A percentile compares a stretch with the other conserved stretches of the same genome.
phyloP scores from a whole-genome alignment of 1,140 invertebrate species.

The Monochamus saltuarius region DNA sequence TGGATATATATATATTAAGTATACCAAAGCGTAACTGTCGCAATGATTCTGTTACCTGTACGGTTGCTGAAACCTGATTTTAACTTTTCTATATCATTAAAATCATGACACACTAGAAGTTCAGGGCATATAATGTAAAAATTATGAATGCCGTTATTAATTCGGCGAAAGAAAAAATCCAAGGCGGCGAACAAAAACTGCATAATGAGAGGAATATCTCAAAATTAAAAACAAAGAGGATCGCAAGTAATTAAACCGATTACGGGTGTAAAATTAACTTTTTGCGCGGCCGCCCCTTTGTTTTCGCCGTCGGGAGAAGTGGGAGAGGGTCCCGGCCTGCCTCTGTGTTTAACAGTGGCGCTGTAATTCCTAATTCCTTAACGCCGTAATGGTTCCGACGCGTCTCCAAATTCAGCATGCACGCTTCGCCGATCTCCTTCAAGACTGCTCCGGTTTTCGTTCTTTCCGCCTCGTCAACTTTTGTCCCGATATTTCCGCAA shows the following conservation, averaged over 20 bases:
- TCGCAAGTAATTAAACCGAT: constrained; percentile 11
- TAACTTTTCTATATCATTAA: no score
- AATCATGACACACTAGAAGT: no score
- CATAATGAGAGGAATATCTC: no score
- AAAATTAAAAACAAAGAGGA: no score
- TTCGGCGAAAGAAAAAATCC: no score
- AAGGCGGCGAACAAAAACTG: no score
- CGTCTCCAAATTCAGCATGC: constrained; percentile 11
- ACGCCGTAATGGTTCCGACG: constrained; percentile 24
- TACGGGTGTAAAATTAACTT: constrained; percentile 21
- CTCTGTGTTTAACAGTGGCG: constrained; percentile 23
- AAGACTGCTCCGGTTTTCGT: constrained; percentile 36
- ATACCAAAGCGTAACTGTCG: no score
- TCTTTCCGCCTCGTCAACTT: constrained; percentile 40
- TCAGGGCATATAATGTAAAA: no score
- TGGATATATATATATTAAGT: no score
- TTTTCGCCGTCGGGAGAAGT: constrained; percentile 5
- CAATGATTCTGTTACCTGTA: no score
- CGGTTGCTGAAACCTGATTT: no score
- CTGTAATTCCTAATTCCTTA: constrained; percentile 23
- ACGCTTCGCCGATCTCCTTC: constrained; percentile 27
- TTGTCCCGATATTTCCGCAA: constrained; percentile 38
- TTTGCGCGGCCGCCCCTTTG: constrained; percentile 13
- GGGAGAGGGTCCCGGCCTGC: not conserved
- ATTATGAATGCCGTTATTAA: no score